These are phyloP conservation scores for Procambarus clarkii DNA, from an alignment of 1,140 invertebrate genomes.

Conservation along the genomic window DNA sequence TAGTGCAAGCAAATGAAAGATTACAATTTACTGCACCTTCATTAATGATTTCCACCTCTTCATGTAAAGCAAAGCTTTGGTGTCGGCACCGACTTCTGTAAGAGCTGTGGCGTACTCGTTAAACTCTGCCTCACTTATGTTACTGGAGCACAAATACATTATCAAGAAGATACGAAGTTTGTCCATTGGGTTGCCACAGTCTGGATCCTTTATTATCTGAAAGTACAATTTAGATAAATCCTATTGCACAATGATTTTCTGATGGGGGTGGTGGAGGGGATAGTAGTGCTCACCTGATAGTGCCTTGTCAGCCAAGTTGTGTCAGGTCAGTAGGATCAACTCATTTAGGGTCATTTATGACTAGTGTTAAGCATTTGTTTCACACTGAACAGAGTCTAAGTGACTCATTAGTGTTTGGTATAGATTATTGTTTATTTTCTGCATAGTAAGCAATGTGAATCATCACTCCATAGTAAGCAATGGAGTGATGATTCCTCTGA, in stretches of 20 bases:
- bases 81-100: constrained; percentile 88
- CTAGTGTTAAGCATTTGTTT: no score
- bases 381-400: no score
- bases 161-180: constrained; percentile 97
- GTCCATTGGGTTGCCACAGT: constrained; percentile 91
- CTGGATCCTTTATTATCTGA: constrained; percentile 89
- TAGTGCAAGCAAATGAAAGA: background rate
- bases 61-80: constrained; percentile 88
- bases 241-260: background rate
- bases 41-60: constrained; percentile 84
- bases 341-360: no score
- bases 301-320: no score
- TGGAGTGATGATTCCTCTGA: no score
- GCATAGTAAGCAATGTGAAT: no score
- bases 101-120: constrained; percentile 78
- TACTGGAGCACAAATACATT: constrained; percentile 87
- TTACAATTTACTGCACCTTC: constrained; percentile 49
- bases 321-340: no score
- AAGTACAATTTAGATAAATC: constrained; percentile 81
- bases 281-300: no score
- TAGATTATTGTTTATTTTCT: no score
- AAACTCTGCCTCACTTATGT: constrained; percentile 66
- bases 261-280: no score
- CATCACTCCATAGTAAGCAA: no score
- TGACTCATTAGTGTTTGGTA: no score